A percentile compares a stretch with the other conserved stretches of the same genome.
These are phyloP conservation scores for Meleagris gallopavo DNA, from an alignment of 2,113 vertebrate species.

Conservation along the genomic window DNA sequence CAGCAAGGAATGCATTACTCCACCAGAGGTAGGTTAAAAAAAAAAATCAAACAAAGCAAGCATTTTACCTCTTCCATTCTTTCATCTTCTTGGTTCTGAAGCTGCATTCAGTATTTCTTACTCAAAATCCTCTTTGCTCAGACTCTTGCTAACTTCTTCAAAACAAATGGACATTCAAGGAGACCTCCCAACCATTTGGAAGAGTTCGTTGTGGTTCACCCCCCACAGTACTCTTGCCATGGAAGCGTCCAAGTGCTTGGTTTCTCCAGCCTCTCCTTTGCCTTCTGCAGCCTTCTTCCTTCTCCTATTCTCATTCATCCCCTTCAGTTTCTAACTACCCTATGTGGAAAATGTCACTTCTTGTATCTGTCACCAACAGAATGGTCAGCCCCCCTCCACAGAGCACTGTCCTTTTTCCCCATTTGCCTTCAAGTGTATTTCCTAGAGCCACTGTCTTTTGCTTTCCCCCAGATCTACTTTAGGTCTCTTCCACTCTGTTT, in stretches of 20 bases:
- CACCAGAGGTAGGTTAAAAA: not conserved
- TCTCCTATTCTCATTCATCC: not conserved
- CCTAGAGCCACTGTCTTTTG: not conserved
- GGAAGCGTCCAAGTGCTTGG: not conserved
- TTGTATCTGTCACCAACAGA: not conserved
- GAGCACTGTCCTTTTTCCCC: fast-evolving
- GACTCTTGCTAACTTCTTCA: not conserved
- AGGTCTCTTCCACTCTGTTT: not conserved
- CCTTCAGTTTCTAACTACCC: not conserved
- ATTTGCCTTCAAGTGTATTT: not conserved
- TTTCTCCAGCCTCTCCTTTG: not conserved
- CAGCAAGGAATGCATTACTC: not conserved
- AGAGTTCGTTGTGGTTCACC: not conserved
- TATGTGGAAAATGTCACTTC: not conserved
- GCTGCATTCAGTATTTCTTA: not conserved
- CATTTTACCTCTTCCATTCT: not conserved
- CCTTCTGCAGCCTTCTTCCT: not conserved
- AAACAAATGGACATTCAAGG: not conserved
- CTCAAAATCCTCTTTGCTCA: not conserved
- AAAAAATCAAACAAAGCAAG: not conserved
- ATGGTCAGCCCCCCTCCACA: not conserved
- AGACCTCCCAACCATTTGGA: not conserved
- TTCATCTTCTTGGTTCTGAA: not conserved
- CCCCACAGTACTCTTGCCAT: not conserved
- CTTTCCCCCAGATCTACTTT: not conserved